Evolutionary conservation across 2,797 vertebrate species (phyloP).

Genomic region (Avahi laniger): DNA sequence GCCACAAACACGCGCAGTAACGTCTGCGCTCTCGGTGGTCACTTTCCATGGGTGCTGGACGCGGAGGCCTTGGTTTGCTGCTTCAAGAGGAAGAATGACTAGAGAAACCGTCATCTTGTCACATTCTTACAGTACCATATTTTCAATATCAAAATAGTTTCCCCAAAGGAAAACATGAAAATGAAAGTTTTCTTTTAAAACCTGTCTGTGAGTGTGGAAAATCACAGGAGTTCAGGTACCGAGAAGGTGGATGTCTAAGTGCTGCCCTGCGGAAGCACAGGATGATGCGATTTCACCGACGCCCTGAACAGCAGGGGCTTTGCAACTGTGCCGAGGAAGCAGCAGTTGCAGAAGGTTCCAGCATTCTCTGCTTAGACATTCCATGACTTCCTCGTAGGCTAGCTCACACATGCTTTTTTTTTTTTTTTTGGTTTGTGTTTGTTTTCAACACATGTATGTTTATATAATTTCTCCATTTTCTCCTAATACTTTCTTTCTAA

Average conservation of each 20-base stretch:
- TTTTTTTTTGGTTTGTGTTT: not conserved
- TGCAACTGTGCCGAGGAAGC: not conserved
- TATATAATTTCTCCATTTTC: not conserved
- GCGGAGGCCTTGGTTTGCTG: not conserved
- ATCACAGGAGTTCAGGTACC: too few species aligned
- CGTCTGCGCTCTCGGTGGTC: accelerated
- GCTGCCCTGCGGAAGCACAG: not conserved
- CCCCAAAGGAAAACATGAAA: not conserved
- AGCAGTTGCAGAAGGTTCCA: accelerated
- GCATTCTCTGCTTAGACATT: not conserved
- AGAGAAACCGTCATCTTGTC: not conserved
- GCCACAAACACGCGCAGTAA: accelerated
- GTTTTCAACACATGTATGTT: not conserved
- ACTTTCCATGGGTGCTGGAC: not conserved
- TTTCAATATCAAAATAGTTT: not conserved
- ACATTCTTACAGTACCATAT: not conserved
- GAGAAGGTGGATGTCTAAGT: accelerated
- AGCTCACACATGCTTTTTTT: accelerated
- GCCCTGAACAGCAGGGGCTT: slow-evolving; percentile 35
- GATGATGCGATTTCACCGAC: slow-evolving; percentile 35
- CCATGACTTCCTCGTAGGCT: not conserved
- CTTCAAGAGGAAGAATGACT: not conserved
- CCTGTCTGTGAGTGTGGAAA: not conserved
- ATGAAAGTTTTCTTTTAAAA: not conserved
- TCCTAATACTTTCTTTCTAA: not conserved